Evolutionary conservation across 2,113 vertebrate genomes (phyloP).

Genomic region (Pangasianodon gigas): DNA sequence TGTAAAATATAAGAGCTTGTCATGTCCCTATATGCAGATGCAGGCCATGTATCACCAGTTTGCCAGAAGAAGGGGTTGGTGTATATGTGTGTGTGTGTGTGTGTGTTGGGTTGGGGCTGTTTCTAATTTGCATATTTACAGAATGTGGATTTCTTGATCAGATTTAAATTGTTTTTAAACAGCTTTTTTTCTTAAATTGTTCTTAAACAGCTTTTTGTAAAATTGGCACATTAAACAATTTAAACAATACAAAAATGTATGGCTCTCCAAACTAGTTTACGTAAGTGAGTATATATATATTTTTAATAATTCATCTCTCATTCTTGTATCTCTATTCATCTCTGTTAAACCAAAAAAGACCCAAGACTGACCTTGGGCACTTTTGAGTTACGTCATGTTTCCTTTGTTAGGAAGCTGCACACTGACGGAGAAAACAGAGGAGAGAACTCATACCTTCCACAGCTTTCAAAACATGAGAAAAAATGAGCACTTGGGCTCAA

Average conservation of each 20-base stretch:
- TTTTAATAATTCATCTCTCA: background rate
- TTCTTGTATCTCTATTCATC: background rate
- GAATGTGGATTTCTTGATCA: background rate
- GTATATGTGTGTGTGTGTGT: background rate
- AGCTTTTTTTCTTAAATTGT: too few relatives aligned
- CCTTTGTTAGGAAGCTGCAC: constrained; percentile 61
- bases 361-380: constrained; percentile 77
- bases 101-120: background rate
- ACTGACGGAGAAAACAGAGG: background rate
- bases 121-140: background rate
- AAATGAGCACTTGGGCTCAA: constrained; percentile 77
- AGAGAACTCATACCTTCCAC: constrained; percentile 71
- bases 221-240: background rate
- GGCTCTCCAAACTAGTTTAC: background rate
- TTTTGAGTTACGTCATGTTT: constrained; percentile 74
- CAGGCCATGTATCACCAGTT: background rate
- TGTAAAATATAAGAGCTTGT: background rate
- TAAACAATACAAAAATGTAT: background rate
- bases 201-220: background rate
- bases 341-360: constrained; percentile 54
- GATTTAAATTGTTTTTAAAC: background rate
- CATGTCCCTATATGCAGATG: background rate
- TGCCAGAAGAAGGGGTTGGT: background rate
- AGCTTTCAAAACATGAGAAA: constrained; percentile 79
- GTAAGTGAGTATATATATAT: background rate